Evolutionary conservation across 2,888 invertebrate species (phyloP), one percentile per base, ranked within the genome.

Genomic region (Heliconius hortense): DNA sequence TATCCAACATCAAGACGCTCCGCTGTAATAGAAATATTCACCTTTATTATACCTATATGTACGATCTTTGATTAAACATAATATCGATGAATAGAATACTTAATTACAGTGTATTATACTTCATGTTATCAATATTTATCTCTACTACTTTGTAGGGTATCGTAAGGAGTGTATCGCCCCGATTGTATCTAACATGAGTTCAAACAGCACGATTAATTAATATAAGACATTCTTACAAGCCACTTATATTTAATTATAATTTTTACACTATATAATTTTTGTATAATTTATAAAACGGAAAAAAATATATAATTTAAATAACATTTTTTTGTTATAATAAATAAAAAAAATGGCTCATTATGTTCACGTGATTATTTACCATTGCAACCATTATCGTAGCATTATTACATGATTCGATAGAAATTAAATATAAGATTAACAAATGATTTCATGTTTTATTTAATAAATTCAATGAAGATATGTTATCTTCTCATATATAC

Each of bases 1-100:
- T 87, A 93, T 1, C 94, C 94, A 11, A 89, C 87, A 71, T 91
- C 89, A 5, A 94, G 82, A n/a, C 89, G 88, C 81, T 94, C 94
- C 70, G 89, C 94, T 94, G 82, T 80, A 86, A 88, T 59, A 31
- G 39, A 26, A n/a, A 74, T 60, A 28, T 60, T 26, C 15, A 28
- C 26, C 15, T 26, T 60, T 11, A 28, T 11, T 56, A 56, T 56
- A n/a, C 10, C n/a, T 56, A 56, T 2, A n/a, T 21, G 18, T 53
- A 53, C 3, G 2, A 7, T 53, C 21, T 21, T 10, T 8, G 53
- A 21, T 53, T 21, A 53, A 53, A 53, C 21, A 21, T 7, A 21
- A 53, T 53, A 21, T 53, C 53, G 2, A 53, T 8, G 21, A 21
- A 53, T 21, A 53, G 53, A 53, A 53, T 53, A 53, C 21, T 53